These are phyloP conservation scores for Drosophila asahinai DNA, from an alignment of 1,140 invertebrate genomes.

Conservation along the genomic window DNA sequence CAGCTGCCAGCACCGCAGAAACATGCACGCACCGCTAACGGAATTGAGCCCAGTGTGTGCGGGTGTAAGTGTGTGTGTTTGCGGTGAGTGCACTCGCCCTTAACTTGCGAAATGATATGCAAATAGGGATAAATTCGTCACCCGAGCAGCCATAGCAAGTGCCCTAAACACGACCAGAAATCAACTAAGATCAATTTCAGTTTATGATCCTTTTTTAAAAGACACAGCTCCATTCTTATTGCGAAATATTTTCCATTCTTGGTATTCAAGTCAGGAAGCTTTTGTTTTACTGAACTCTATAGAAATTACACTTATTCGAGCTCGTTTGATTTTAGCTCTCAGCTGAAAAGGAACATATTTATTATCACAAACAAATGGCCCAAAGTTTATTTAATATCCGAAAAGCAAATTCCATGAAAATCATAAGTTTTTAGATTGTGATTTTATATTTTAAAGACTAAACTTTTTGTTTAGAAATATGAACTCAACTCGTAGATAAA, in stretches of 20 bases:
- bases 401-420: too few relatives aligned
- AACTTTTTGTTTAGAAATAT: too few relatives aligned
- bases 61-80: slow-evolving; percentile 21
- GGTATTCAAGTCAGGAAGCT: neutral
- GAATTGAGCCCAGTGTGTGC: slow-evolving; percentile 9
- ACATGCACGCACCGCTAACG: slow-evolving; percentile 35
- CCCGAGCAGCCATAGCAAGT: slow-evolving; percentile 11
- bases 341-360: too few relatives aligned
- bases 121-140: slow-evolving; percentile 83
- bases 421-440: too few relatives aligned
- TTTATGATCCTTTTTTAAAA: neutral
- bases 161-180: neutral
- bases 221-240: neutral
- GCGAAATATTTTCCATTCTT: neutral
- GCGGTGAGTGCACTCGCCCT: slow-evolving; percentile 62
- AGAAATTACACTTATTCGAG: too few relatives aligned
- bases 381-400: too few relatives aligned
- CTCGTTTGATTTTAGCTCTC: too few relatives aligned
- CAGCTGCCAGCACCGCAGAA: slow-evolving; percentile 41
- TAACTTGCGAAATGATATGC: slow-evolving; percentile 82
- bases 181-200: slow-evolving; percentile 33
- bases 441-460: too few relatives aligned
- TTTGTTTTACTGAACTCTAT: neutral
- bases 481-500: too few relatives aligned
- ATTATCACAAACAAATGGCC: too few relatives aligned